Evolutionary conservation across 2,888 invertebrate genomes (phyloP).

Genomic region (Arge pagana): DNA sequence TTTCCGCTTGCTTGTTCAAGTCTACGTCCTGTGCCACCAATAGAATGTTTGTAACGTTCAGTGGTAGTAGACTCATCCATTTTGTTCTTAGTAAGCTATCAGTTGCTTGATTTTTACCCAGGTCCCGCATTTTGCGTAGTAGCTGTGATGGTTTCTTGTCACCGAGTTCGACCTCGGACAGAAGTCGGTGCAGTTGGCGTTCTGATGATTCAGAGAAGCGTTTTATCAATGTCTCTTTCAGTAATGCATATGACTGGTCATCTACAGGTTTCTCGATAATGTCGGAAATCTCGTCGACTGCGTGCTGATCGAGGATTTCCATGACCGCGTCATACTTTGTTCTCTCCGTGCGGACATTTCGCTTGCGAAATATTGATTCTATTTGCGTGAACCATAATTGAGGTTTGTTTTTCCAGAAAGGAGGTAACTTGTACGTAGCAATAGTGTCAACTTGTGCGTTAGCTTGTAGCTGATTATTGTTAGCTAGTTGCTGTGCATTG

Average conservation of each 20-base stretch:
- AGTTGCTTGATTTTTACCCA: constrained; percentile 27
- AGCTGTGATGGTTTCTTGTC: constrained; percentile 40
- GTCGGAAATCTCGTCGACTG: constrained; percentile 1
- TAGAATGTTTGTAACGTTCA: constrained; percentile 23
- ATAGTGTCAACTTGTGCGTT: background rate
- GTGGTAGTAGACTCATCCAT: constrained; percentile 14
- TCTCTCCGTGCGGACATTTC: background rate
- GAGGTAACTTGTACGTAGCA: background rate
- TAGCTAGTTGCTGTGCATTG: too few relatives aligned
- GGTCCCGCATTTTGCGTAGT: constrained; percentile 30
- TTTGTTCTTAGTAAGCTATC: constrained; percentile 27
- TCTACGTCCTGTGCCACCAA: constrained; percentile 21
- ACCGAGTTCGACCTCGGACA: constrained; percentile 30
- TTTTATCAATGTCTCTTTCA: constrained; percentile 40
- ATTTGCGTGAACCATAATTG: background rate
- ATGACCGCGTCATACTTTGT: background rate
- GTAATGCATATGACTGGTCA: constrained; percentile 24
- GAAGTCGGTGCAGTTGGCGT: constrained; percentile 27
- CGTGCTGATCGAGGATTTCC: background rate
- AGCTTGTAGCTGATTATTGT: background rate
- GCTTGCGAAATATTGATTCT: background rate
- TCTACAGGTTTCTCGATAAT: constrained; percentile 22
- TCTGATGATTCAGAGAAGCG: constrained; percentile 27
- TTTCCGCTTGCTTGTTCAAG: constrained; percentile 25
- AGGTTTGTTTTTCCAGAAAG: constrained; percentile 1